Evolutionary conservation across 2,888 invertebrate genomes (phyloP).

Genomic region (Sesamia inferens): DNA sequence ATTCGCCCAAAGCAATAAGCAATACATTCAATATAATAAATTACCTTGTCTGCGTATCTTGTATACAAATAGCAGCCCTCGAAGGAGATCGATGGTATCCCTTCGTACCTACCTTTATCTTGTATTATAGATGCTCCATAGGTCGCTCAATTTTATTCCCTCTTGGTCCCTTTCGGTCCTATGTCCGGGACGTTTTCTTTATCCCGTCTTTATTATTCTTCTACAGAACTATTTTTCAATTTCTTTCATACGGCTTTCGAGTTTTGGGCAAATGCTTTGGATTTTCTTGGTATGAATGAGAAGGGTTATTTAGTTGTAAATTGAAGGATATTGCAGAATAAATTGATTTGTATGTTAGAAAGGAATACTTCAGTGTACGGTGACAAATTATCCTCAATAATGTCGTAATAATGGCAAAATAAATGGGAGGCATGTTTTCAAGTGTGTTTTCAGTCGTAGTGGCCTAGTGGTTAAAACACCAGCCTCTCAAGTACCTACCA

Average conservation of each 20-base stretch:
- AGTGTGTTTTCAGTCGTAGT: too few relatives aligned
- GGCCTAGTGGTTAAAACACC: too few relatives aligned
- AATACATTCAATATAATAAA: constrained; percentile 58
- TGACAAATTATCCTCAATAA: not conserved
- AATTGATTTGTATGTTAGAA: not conserved
- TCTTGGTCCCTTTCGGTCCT: constrained; percentile 60
- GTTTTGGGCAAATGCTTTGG: constrained; percentile 3
- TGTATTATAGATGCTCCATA: constrained; percentile 62
- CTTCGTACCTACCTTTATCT: constrained; percentile 64
- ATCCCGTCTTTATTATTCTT: constrained; percentile 65
- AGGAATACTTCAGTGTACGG: not conserved
- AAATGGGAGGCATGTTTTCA: not conserved
- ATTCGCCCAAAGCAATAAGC: constrained; percentile 47
- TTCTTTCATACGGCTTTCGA: constrained; percentile 21
- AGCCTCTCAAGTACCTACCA: too few relatives aligned
- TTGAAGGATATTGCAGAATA: not conserved
- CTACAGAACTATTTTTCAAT: constrained; percentile 56
- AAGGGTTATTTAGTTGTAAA: not conserved
- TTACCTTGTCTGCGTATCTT: constrained; percentile 50
- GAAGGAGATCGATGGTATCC: constrained; percentile 50
- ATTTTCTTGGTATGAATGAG: not conserved
- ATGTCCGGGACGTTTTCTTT: constrained; percentile 61
- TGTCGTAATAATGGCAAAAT: not conserved
- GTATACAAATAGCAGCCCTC: constrained; percentile 50
- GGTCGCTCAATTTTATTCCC: constrained; percentile 71